Percentiles rank a stretch among this genome's conserved stretches.
phyloP scores from a whole-genome alignment of 2,888 invertebrate species.

The Pycnomerus fuliginosus region DNA sequence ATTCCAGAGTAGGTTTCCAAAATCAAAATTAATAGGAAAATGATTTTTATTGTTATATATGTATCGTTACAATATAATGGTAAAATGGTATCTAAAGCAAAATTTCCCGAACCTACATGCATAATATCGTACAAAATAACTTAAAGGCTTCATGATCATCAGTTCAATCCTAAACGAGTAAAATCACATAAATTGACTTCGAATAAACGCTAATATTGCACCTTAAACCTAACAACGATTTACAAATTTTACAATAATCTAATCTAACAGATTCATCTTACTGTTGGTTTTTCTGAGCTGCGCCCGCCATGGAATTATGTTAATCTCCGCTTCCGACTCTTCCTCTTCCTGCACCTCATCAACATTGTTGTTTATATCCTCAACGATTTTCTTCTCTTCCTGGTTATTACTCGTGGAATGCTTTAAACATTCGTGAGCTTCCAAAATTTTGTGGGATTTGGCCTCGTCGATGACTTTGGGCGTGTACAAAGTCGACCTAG shows the following conservation, averaged over 20 bases:
- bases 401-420: slow-evolving; percentile 43
- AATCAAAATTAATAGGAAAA: too few relatives aligned
- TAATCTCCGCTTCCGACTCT: slow-evolving; percentile 60
- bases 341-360: slow-evolving; percentile 44
- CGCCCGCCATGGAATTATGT: slow-evolving; percentile 86
- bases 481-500: slow-evolving; percentile 68
- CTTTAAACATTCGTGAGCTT: slow-evolving; percentile 43
- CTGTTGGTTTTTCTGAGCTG: slow-evolving; percentile 88
- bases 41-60: too few relatives aligned
- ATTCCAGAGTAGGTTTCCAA: too few relatives aligned
- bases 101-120: too few relatives aligned
- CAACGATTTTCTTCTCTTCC: slow-evolving; percentile 37
- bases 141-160: too few relatives aligned
- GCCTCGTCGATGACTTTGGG: slow-evolving; percentile 68
- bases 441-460: slow-evolving; percentile 51
- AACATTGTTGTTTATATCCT: slow-evolving; percentile 49
- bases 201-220: too few relatives aligned
- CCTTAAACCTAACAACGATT: slow-evolving; percentile 21
- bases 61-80: too few relatives aligned
- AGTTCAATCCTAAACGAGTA: too few relatives aligned
- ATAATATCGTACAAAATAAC: too few relatives aligned
- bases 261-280: slow-evolving; percentile 79
- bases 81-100: too few relatives aligned
- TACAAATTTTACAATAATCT: slow-evolving; percentile 22
- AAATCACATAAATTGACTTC: too few relatives aligned